Base-by-base conservation (phyloP, 2,797 vertebrate genomes). In the Anolis apletophallus region DNA sequence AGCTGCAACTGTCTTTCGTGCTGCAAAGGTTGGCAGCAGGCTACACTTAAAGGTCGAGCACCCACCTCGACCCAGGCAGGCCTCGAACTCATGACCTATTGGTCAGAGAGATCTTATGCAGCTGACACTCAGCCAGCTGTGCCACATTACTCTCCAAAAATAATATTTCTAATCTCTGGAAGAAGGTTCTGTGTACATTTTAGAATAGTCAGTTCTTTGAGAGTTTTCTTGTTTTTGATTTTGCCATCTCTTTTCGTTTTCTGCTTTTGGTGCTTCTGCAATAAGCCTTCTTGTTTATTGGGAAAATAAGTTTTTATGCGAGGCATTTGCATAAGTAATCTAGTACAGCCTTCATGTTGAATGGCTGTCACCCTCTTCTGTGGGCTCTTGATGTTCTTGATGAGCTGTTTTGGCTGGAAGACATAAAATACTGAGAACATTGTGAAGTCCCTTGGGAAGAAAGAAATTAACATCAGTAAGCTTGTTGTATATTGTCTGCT, bases 311-410 rank as follows among this genome's bases (percentile, higher is more conserved):
- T 26, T 40, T 69, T 80, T 23, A 46, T 50, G 3, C 1, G 79
- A 87, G 29, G 23, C n/a, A 29, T 21, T 76, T 71, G 3, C 50
- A 21, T 32, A 75, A 84, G 71, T 76, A 80, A 23, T 72, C 17
- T 80, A 52, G 75, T 26, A 12, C 16, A 34, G 54, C 1, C 52
- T 26, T 40, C 0, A 0, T 8, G 2, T 78, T 1, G 0, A 80
- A 87, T 14, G 46, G 16, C 21, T 0, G 0, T 61, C 34, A 81
- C 11, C 23, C 26, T 88, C 5, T 84, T 5, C 32, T 32, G 13
- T 36, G 55, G 55, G n/a, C 57, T 40, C 67, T 34, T 55, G 0
- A 14, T 81, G 83, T 61, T 34, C 57, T 26, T 32, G 0, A 13
- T 77, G 77, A 46, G 54, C 85, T 2, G 11, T 52, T 86, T 72